Evolutionary conservation across 2,113 vertebrate genomes (phyloP).

Genomic region (Potamarius usumacintae): DNA sequence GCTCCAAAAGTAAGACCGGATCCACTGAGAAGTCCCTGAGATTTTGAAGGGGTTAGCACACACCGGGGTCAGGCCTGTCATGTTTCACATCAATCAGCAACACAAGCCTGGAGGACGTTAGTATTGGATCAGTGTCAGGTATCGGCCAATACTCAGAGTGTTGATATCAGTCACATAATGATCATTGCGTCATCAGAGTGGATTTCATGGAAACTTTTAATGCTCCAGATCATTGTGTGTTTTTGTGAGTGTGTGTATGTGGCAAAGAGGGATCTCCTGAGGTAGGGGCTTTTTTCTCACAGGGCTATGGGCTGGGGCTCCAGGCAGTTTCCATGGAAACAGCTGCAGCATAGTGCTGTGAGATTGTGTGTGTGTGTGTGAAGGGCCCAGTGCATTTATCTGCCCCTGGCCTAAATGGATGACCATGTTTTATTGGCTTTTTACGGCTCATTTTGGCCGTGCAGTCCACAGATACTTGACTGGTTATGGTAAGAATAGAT

Average conservation of each 20-base stretch:
- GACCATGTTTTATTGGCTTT: slow-evolving; percentile 32
- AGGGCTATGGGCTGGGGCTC: slow-evolving; percentile 70
- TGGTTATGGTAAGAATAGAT: slow-evolving; percentile 16
- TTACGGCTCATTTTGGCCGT: slow-evolving; percentile 21
- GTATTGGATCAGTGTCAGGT: slow-evolving; percentile 8
- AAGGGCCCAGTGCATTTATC: slow-evolving; percentile 95
- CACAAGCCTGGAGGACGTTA: not conserved
- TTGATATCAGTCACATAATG: not conserved
- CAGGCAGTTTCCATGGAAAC: slow-evolving; percentile 82
- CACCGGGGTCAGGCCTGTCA: not conserved
- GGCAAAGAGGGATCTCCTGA: slow-evolving; percentile 50
- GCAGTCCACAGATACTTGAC: slow-evolving; percentile 15
- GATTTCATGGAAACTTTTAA: slow-evolving; percentile 26
- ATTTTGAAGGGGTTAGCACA: not conserved
- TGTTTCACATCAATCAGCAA: slow-evolving; percentile 19
- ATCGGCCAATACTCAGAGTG: not conserved
- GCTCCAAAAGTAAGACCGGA: not conserved
- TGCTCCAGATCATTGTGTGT: slow-evolving; percentile 47
- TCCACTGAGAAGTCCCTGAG: no score
- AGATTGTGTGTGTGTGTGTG: slow-evolving; percentile 66
- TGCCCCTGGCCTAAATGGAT: slow-evolving; percentile 34
- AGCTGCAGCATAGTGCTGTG: slow-evolving; percentile 69
- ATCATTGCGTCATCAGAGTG: not conserved
- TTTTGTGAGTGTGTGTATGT: slow-evolving; percentile 43
- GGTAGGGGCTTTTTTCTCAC: slow-evolving; percentile 63